Evolutionary conservation across 92 coral and sea anemone genomes (phyloP), one percentile per base, ranked within the genome.

Genomic region (Diadumene lineata): DNA sequence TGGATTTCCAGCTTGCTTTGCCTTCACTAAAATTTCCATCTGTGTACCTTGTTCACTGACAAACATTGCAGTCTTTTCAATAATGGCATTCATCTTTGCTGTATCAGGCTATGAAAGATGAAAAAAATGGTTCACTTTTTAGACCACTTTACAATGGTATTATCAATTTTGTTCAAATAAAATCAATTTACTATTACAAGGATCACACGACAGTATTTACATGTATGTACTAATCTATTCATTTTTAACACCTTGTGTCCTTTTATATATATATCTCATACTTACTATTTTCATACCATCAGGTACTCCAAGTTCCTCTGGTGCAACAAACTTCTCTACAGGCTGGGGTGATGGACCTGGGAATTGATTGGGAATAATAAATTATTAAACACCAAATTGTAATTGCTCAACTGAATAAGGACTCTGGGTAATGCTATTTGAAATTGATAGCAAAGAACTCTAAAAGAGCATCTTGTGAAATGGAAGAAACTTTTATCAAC

Each of bases 1-100:
- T 8, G 94, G 97, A 73, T 96, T 96, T 11, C 99, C 99, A 18
- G 99, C 94, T 80, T 96, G 99, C 69, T 96, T 96, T 75, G 99
- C 99, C 72, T 96, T 96, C 15, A 96, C 86, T 8, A 96, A 84
- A 70, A 96, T 96, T 75, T 96, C 99, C 99, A 96, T 96, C 76
- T 96, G 99, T 11, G 89, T 83, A 2, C 99, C 96, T 23, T 96
- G 99, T 68, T 85, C 89, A 50, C 92, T 88, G 69, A 96, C 92
- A 79, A 96, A 96, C 78, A 89, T 57, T 34, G 99, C 99, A 50
- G 99, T 96, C 69, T 81, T 96, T 22, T 82, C 99, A n/a, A 96
- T 87, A 69, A 96, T 96, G 64, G 96, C 87, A 72, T 96, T 91
- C 89, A 92, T 89, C 86, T 96, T 96, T 58, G 81, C 88, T 33